phyloP scores from a whole-genome alignment of 2,113 vertebrate species.

The Glareola pratincola region DNA sequence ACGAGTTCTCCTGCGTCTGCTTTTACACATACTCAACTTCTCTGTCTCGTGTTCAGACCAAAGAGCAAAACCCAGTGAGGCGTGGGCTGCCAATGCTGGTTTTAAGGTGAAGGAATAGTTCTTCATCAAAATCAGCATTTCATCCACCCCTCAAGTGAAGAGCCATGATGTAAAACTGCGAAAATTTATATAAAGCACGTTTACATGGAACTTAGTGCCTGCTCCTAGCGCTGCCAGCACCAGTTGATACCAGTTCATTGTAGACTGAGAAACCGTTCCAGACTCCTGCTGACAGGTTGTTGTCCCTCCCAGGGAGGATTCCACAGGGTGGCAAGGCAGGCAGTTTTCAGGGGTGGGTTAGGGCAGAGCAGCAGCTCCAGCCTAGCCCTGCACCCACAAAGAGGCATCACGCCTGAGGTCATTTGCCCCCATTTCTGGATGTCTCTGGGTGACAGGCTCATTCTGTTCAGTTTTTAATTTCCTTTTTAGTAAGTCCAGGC shows the following conservation, averaged over 20 bases:
- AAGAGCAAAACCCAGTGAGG: not conserved
- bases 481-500: not conserved
- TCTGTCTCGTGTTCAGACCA: not conserved
- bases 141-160: not conserved
- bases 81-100: not conserved
- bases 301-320: not conserved
- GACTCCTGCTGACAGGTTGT: not conserved
- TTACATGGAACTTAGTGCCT: not conserved
- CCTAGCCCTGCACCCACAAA: not conserved
- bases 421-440: not conserved
- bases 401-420: not conserved
- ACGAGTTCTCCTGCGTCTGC: not conserved
- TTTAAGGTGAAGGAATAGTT: not conserved
- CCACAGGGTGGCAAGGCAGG: not conserved
- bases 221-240: not conserved
- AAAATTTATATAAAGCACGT: not conserved
- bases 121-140: not conserved
- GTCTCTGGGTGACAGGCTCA: not conserved
- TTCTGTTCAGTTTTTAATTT: not conserved
- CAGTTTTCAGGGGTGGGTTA: not conserved
- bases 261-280: not conserved
- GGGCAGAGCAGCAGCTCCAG: not conserved
- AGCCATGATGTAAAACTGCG: not conserved
- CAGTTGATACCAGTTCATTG: not conserved
- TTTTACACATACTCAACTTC: not conserved